Percentiles rank a stretch among this genome's conserved stretches.
phyloP scores from a whole-genome alignment of 2,797 vertebrate species.

The Aldrovandia affinis region DNA sequence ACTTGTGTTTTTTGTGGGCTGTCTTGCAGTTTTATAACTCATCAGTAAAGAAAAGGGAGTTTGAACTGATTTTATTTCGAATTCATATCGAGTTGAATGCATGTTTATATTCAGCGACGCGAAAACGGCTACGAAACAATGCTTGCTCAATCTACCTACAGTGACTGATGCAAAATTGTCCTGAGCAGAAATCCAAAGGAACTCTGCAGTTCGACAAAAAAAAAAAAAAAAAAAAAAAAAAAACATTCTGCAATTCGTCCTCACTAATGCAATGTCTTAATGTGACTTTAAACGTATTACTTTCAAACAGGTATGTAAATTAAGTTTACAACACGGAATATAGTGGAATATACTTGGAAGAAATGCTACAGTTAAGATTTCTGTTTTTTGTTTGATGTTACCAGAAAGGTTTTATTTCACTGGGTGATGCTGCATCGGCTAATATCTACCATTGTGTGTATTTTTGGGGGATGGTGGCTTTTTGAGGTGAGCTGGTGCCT shows the following conservation, averaged over 20 bases:
- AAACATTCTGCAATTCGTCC: constrained; percentile 76
- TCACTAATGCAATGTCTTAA: constrained; percentile 84
- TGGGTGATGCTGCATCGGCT: constrained; percentile 55
- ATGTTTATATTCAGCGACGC: constrained; percentile 79
- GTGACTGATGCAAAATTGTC: constrained; percentile 91
- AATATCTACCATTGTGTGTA: constrained; percentile 59
- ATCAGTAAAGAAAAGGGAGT: constrained; percentile 87
- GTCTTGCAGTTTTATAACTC: constrained; percentile 91
- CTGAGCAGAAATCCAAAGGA: constrained; percentile 92
- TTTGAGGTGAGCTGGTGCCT: constrained; percentile 58
- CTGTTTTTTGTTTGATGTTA: constrained; percentile 52
- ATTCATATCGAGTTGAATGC: constrained; percentile 90
- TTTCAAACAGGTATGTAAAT: constrained; percentile 68
- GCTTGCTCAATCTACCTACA: constrained; percentile 92
- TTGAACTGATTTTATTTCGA: constrained; percentile 77
- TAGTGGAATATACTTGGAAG: constrained; percentile 65
- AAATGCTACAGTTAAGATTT: constrained; percentile 72
- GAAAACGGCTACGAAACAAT: constrained; percentile 75
- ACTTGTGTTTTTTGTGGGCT: constrained; percentile 87
- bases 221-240: neutral
- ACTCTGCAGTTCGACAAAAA: constrained; percentile 60
- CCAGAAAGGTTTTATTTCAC: constrained; percentile 54
- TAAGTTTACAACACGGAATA: constrained; percentile 49
- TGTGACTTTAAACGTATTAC: constrained; percentile 65
- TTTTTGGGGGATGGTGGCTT: constrained; percentile 51